These are phyloP conservation scores for Exaiptasia diaphana DNA, from an alignment of 64 coral and sea anemone species.

Conservation along the genomic window DNA sequence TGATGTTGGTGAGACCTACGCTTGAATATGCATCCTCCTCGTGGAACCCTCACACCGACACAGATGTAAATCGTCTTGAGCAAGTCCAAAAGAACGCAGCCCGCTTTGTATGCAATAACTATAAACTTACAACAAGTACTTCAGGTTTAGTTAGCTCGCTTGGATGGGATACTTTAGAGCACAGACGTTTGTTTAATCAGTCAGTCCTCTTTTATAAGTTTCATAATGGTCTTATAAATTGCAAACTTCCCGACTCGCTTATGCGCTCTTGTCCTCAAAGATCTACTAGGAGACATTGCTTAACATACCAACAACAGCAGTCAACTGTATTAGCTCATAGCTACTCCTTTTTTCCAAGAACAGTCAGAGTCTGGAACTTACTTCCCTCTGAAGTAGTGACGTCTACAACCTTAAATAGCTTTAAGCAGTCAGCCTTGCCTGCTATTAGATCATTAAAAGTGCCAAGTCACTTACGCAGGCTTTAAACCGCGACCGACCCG, in stretches of 20 bases:
- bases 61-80: no score
- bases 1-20: no score
- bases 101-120: slow-evolving; percentile 25
- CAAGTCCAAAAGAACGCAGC: slow-evolving; percentile 21
- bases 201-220: slow-evolving; percentile 12
- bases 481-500: slow-evolving; percentile 20
- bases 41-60: no score
- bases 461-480: slow-evolving; percentile 31
- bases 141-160: slow-evolving; percentile 18
- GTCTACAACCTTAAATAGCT: slow-evolving; percentile 16
- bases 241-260: neutral
- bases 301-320: neutral
- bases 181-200: slow-evolving; percentile 33
- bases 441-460: slow-evolving; percentile 24
- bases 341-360: slow-evolving; percentile 1
- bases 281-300: neutral
- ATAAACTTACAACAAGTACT: slow-evolving; percentile 35
- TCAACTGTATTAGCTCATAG: slow-evolving; percentile 19
- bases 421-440: slow-evolving; percentile 5
- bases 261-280: neutral
- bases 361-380: slow-evolving; percentile 26
- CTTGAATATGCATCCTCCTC: no score
- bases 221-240: neutral
- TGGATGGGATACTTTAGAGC: slow-evolving; percentile 30
- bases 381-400: slow-evolving; percentile 22